Base-by-base conservation (phyloP, 2,888 invertebrate genomes). In the Linyphia triangularis region DNA sequence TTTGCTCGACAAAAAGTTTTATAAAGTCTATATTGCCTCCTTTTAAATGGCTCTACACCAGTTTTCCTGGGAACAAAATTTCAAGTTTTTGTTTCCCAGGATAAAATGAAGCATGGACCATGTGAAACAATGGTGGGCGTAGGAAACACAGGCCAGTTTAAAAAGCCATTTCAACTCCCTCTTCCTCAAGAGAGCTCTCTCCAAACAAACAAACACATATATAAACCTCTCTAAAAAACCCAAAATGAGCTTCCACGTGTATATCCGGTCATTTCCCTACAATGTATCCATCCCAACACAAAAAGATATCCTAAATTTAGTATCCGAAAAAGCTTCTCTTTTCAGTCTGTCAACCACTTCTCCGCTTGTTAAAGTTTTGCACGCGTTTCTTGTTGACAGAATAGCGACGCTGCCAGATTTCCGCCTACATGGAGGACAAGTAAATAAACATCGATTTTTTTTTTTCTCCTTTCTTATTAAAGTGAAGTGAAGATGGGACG, bases 381-480 rank as follows among this genome's bases (percentile, higher is more conserved):
- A 30, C 65, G 65, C 65, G 65, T 65, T 37, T 33, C 7, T 13
- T 24, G 78, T 28, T 78, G 78, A 78, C 19, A 30, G 65, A 59
- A 65, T 10, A 22, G 78, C 65, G 30, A 65, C 16, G n/a, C 51
- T 5, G 51, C 43, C 61, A 63, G 37, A 77, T 61, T 19, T n/a
- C 78, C 51, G 28, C 51, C 16, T 26, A 19, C 43, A 13, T 24
- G 22, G 24, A 40, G 19, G 70, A 67, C 51, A 33, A 67, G 78
- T 78, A 65, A 78, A 78, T 78, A 78, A 78, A 78, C 67, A 78
- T 24, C 43, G 19, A 6, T 13, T 13, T 10, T 63, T 10, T 24
- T 26, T 77, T 33, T 19, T 24, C n/a, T n/a, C n/a, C n/a, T n/a
- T n/a, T 10, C n/a, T 16, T 43, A 28, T 19, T n/a, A 33, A 26